Percentiles rank a stretch among this genome's conserved stretches.
These are phyloP conservation scores for Drosophila baimaii DNA, from an alignment of 1,140 invertebrate genomes.

Conservation along the genomic window DNA sequence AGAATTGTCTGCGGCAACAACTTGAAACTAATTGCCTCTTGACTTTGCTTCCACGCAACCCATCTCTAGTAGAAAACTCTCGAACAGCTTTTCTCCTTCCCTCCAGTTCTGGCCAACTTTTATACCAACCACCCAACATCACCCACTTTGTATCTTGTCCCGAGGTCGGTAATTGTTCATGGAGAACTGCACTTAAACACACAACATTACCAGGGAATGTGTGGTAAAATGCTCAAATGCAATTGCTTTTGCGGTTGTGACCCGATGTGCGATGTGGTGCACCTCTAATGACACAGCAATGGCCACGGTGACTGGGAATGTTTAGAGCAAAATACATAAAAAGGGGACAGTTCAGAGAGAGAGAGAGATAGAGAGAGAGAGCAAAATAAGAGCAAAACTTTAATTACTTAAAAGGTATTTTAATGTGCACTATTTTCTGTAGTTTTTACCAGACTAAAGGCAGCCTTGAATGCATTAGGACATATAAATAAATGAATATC, in stretches of 20 bases:
- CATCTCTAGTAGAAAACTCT: too few relatives aligned
- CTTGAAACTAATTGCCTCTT: conserved; percentile 67
- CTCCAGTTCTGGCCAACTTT: background rate
- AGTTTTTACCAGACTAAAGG: background rate
- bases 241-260: conserved; percentile 57
- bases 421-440: background rate
- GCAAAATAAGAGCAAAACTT: conserved; percentile 16
- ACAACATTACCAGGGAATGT: conserved; percentile 55
- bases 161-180: conserved; percentile 45
- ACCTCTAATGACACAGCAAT: conserved; percentile 36
- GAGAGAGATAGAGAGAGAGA: background rate
- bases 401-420: conserved; percentile 23
- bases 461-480: background rate
- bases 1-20: conserved; percentile 57
- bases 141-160: conserved; percentile 1
- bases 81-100: background rate
- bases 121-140: background rate
- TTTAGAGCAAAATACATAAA: conserved; percentile 17
- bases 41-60: conserved; percentile 22
- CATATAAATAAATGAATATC: background rate
- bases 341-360: background rate
- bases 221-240: conserved; percentile 60
- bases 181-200: conserved; percentile 51
- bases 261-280: conserved; percentile 46
- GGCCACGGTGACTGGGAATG: conserved; percentile 8